phyloP scores from a whole-genome alignment of 2,888 invertebrate species.

The Dascillus cervinus region DNA sequence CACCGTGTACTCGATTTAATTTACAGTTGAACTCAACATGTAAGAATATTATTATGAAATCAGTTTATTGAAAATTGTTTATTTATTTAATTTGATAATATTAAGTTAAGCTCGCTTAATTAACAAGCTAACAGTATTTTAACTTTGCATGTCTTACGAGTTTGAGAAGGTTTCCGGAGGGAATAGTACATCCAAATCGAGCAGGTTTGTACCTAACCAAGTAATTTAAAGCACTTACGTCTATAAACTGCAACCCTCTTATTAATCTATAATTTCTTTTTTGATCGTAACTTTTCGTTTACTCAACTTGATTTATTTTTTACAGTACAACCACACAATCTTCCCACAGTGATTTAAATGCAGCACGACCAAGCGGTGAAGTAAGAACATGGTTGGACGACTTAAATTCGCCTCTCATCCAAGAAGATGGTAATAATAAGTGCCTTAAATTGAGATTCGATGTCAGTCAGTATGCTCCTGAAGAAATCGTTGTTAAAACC shows the following conservation, averaged over 20 bases:
- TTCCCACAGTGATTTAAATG: constrained; percentile 48
- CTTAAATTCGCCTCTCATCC: constrained; percentile 86
- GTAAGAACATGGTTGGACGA: constrained; percentile 72
- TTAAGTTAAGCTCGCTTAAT: constrained; percentile 2
- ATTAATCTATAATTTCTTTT: no score
- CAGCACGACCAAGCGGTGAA: constrained; percentile 41
- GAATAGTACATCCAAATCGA: constrained; percentile 49
- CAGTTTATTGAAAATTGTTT: no score
- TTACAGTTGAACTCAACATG: no score
- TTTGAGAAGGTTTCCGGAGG: constrained; percentile 60
- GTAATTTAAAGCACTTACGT: no score
- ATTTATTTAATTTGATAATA: no score
- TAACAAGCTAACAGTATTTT: constrained; percentile 36
- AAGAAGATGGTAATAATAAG: constrained; percentile 91
- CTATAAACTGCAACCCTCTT: no score
- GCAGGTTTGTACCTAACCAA: constrained; percentile 43
- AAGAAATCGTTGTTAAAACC: constrained; percentile 97
- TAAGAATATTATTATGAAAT: no score
- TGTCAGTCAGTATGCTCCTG: constrained; percentile 93
- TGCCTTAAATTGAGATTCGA: constrained; percentile 93
- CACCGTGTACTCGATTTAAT: no score
- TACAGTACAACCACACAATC: constrained; percentile 57
- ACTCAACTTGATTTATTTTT: not conserved
- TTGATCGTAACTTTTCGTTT: no score
- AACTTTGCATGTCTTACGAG: constrained; percentile 65